phyloP scores from a whole-genome alignment of 2,113 vertebrate species.

The Paratilapia polleni region DNA sequence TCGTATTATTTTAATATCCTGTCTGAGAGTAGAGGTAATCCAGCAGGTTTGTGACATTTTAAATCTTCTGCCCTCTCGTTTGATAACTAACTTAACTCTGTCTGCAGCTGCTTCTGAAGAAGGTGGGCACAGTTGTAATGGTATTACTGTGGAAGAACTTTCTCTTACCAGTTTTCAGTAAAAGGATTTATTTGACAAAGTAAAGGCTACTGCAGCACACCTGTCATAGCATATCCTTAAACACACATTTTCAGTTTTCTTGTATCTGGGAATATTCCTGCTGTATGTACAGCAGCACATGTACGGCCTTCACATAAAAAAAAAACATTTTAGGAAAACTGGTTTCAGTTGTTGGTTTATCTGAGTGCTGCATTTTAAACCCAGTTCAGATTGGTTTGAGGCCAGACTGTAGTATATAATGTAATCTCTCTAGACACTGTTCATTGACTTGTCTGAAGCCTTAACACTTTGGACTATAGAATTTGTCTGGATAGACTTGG shows the following conservation, averaged over 20 bases:
- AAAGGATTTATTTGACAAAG: no score
- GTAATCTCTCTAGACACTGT: no score
- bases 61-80: neutral
- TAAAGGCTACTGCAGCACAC: no score
- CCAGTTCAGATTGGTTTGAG: neutral
- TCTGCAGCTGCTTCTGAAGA: no score
- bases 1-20: neutral
- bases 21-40: neutral
- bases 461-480: neutral
- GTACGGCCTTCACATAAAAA: neutral
- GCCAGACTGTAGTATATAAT: neutral
- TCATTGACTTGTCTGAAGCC: no score
- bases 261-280: neutral
- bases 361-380: neutral
- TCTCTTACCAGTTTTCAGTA: no score
- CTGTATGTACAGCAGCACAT: neutral
- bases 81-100: fast-evolving
- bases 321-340: no score
- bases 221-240: no score
- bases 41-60: neutral
- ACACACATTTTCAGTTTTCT: no score
- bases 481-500: no score
- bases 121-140: no score
- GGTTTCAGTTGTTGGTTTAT: neutral
- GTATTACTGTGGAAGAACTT: no score